phyloP scores from a whole-genome alignment of 1,140 invertebrate genomes.

The Bombus superbus region DNA sequence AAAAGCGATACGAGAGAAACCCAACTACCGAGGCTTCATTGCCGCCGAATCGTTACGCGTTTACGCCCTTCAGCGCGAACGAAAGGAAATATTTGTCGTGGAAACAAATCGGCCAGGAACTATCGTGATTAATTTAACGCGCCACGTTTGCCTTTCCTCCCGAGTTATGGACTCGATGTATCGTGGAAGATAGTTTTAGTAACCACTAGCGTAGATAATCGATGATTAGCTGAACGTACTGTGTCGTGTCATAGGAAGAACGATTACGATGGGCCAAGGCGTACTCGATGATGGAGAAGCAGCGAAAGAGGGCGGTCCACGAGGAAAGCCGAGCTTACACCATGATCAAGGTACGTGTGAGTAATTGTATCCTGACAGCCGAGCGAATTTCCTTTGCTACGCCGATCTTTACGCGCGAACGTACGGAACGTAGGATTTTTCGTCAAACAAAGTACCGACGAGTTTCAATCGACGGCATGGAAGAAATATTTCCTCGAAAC shows the following conservation, averaged over 20 bases:
- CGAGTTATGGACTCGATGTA: not conserved
- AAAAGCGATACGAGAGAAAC: not conserved
- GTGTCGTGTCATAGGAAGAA: slow-evolving; percentile 65
- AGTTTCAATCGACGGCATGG: not conserved
- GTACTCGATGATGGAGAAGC: slow-evolving; percentile 43
- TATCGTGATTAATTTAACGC: not conserved
- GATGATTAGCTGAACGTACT: slow-evolving; percentile 14
- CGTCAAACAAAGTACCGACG: not conserved
- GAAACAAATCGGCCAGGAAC: not conserved
- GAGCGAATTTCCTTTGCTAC: no score
- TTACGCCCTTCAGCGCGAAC: not conserved
- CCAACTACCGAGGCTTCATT: slow-evolving; percentile 37
- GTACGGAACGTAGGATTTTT: not conserved
- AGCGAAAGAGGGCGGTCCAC: slow-evolving; percentile 64
- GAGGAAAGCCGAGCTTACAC: slow-evolving; percentile 79
- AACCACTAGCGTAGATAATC: not conserved
- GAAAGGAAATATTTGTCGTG: not conserved
- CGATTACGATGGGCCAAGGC: slow-evolving; percentile 61
- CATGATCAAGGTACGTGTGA: slow-evolving; percentile 74
- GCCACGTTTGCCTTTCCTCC: no score
- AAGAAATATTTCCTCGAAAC: not conserved
- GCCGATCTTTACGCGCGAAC: not conserved
- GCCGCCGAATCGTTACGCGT: slow-evolving; percentile 50
- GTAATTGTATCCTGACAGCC: not conserved
- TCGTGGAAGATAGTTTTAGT: not conserved